These are phyloP conservation scores for Dipodomys spectabilis DNA, from an alignment of 2,113 vertebrate genomes.

Conservation along the genomic window DNA sequence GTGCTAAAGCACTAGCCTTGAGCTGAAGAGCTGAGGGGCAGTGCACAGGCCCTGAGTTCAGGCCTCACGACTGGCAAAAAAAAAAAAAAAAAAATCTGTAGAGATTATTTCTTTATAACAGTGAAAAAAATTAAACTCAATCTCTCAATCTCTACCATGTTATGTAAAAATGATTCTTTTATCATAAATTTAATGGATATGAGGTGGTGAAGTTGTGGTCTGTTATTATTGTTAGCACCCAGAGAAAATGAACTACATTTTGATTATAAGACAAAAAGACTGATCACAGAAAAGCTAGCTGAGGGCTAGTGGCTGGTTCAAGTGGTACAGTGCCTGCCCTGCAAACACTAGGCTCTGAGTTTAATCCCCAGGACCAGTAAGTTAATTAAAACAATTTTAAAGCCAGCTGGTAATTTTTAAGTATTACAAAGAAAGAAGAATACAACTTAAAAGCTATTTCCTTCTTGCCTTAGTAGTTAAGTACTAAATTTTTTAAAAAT, in stretches of 20 bases:
- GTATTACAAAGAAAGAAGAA: background rate
- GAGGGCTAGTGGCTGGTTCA: no score
- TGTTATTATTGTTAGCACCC: background rate
- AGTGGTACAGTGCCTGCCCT: no score
- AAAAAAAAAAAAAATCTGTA: background rate
- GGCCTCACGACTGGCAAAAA: no score
- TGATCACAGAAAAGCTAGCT: no score
- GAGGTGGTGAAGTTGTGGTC: background rate
- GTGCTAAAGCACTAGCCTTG: no score
- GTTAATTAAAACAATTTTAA: background rate
- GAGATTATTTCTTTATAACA: background rate
- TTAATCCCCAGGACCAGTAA: no score
- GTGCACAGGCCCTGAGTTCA: no score
- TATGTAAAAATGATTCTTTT: constrained; percentile 9
- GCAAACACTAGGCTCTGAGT: no score
- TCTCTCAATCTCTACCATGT: background rate
- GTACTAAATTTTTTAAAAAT: background rate
- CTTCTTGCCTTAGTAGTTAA: background rate
- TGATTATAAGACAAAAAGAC: background rate
- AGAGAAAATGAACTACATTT: constrained; percentile 42
- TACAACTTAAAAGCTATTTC: background rate
- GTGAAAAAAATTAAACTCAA: background rate
- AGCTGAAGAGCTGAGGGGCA: no score
- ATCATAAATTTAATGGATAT: background rate
- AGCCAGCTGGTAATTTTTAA: background rate